These are phyloP conservation scores for Stigmatopora argus DNA, from an alignment of 2,113 vertebrate genomes.

Conservation along the genomic window DNA sequence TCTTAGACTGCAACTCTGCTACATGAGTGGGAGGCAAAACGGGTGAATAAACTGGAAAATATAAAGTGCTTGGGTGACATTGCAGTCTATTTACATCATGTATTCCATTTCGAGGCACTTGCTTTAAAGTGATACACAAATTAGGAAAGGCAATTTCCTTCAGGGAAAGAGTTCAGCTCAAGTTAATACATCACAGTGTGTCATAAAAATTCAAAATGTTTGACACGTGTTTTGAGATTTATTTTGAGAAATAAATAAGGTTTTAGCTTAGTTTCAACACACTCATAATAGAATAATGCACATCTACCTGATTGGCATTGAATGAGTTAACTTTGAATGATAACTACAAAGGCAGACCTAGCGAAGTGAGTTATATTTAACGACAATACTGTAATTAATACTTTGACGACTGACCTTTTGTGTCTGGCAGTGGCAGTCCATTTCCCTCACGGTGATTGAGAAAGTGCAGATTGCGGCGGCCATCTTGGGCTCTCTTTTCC, in stretches of 20 bases:
- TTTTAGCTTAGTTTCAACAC: no score
- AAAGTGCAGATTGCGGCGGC: conserved; percentile 97
- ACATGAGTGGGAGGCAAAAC: conserved; percentile 1
- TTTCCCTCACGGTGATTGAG: conserved; percentile 98
- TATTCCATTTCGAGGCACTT: not conserved
- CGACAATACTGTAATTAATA: not conserved
- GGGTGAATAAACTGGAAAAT: conserved; percentile 1
- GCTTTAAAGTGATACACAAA: not conserved
- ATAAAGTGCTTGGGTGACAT: not conserved
- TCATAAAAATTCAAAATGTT: no score
- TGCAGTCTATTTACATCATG: conserved; percentile 9
- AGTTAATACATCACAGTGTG: no score
- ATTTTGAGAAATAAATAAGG: no score
- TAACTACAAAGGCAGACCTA: no score
- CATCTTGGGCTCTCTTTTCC: conserved; percentile 94
- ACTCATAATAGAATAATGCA: no score
- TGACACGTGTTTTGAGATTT: no score
- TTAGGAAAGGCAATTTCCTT: not conserved
- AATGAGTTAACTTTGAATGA: no score
- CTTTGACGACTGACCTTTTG: not conserved
- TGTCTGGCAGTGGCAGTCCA: conserved; percentile 88
- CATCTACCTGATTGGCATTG: no score
- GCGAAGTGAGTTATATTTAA: no score
- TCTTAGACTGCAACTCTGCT: not conserved
- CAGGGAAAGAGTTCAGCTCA: not conserved